These are phyloP conservation scores for Bradypodion pumilum DNA, from an alignment of 2,797 vertebrate genomes.

Conservation along the genomic window DNA sequence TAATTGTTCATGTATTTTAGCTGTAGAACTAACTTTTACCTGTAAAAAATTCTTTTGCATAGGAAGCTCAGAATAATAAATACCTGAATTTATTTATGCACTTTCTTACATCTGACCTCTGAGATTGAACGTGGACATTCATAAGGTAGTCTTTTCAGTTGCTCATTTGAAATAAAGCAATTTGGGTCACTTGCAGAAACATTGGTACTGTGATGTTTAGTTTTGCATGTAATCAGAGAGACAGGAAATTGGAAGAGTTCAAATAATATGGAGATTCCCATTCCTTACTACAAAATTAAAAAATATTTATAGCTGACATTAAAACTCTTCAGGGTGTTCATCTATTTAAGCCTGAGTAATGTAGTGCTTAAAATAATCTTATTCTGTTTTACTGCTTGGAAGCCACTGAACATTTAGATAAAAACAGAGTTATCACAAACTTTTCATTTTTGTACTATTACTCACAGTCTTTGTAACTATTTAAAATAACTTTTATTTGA, in stretches of 20 bases:
- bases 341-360: background rate
- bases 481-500: too few relatives aligned
- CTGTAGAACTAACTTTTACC: too few relatives aligned
- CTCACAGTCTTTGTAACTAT: too few relatives aligned
- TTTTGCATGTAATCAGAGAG: conserved; percentile 34
- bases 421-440: too few relatives aligned
- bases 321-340: background rate
- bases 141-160: too few relatives aligned
- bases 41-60: too few relatives aligned
- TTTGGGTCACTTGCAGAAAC: conserved; percentile 32
- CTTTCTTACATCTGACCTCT: too few relatives aligned
- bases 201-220: conserved; percentile 14
- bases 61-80: too few relatives aligned
- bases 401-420: background rate
- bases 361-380: background rate
- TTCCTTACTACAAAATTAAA: background rate
- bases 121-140: too few relatives aligned
- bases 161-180: conserved; percentile 37
- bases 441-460: too few relatives aligned
- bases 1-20: too few relatives aligned
- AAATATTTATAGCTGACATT: background rate
- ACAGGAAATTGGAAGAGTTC: background rate
- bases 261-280: conserved; percentile 11
- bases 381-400: background rate
- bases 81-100: too few relatives aligned